Conservation (phyloP, 2,113 vertebrate genomes). For the Equus przewalskii region DNA sequence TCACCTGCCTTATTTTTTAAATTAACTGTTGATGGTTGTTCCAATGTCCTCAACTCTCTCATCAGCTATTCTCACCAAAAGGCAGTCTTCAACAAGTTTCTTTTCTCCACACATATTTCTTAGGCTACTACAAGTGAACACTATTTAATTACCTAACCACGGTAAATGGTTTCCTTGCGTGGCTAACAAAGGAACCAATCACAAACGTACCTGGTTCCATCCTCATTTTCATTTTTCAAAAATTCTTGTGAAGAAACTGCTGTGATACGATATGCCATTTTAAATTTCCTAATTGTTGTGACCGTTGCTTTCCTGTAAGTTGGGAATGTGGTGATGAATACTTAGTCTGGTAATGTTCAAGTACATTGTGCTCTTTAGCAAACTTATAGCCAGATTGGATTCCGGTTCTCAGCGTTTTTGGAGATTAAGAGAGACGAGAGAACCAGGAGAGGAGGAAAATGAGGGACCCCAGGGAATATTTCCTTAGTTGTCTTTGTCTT, state of each 20-base stretch:
- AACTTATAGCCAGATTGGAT: not conserved
- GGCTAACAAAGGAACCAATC: not conserved
- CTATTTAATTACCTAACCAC: not conserved
- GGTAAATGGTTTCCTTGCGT: not conserved
- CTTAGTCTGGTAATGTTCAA: not conserved
- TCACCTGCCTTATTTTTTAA: not conserved
- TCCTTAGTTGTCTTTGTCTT: not conserved
- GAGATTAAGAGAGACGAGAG: not conserved
- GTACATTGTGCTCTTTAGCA: not conserved
- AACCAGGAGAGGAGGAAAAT: not conserved
- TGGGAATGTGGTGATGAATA: not conserved
- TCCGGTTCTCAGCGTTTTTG: not conserved
- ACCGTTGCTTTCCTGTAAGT: not conserved
- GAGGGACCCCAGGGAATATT: not conserved
- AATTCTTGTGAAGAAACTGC: not conserved
- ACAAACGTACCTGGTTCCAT: not conserved
- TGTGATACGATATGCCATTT: not conserved
- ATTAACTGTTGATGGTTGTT: not conserved
- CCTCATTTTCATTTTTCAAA: not conserved
- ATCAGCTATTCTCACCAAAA: not conserved
- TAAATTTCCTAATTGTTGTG: not conserved
- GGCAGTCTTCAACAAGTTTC: not conserved
- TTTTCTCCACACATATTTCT: not conserved
- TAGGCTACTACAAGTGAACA: not conserved
- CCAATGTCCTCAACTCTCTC: not conserved